phyloP scores from a whole-genome alignment of 2,113 vertebrate genomes.

The Pelodiscus sinensis region DNA sequence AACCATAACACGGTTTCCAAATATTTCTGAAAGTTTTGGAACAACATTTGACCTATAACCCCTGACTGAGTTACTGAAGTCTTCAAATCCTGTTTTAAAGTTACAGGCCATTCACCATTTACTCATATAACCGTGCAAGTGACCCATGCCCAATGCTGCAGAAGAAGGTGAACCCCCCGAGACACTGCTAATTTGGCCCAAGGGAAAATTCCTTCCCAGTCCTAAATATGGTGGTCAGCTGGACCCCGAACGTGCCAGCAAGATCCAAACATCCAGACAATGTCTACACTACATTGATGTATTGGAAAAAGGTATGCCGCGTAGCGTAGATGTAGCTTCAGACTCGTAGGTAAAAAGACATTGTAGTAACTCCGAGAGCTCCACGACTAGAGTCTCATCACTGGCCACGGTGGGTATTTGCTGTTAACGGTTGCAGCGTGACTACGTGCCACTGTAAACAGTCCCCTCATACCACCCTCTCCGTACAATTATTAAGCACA shows the following conservation, averaged over 20 bases:
- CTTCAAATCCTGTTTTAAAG: background rate
- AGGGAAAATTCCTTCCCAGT: background rate
- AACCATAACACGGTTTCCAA: too few relatives aligned
- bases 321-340: background rate
- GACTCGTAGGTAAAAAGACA: background rate
- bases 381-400: background rate
- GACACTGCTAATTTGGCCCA: background rate
- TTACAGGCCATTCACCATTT: background rate
- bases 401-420: background rate
- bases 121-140: background rate
- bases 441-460: background rate
- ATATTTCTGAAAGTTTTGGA: background rate
- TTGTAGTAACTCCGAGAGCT: background rate
- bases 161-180: background rate
- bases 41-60: background rate
- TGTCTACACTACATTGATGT: too few relatives aligned
- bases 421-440: background rate
- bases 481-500: background rate
- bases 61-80: background rate
- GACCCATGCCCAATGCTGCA: background rate
- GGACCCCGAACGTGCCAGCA: background rate
- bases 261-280: background rate
- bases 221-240: background rate
- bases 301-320: too few relatives aligned
- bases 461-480: background rate